phyloP scores from a whole-genome alignment of 53 echinoderm and acorn worm genomes.

The Echinarachnius parma region DNA sequence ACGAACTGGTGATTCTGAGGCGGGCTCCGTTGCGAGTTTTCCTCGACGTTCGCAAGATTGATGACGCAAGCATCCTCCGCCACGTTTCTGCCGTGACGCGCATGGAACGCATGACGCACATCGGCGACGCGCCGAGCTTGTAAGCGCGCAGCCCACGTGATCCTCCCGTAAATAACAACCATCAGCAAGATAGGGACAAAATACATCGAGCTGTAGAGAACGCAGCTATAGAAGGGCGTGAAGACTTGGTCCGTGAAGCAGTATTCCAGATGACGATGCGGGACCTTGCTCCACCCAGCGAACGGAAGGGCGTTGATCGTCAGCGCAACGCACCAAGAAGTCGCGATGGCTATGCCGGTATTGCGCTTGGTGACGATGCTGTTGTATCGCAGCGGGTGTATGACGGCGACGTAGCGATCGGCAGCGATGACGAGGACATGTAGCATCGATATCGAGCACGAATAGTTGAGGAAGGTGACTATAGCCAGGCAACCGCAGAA shows the following conservation, averaged over 20 bases:
- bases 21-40: neutral
- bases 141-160: conserved; percentile 32
- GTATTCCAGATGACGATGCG: conserved; percentile 40
- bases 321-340: conserved; percentile 29
- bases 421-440: conserved; percentile 54
- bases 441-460: conserved; percentile 49
- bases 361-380: conserved; percentile 30
- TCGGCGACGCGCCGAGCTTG: conserved; percentile 46
- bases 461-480: conserved; percentile 2
- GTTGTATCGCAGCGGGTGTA: conserved; percentile 38
- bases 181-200: conserved; percentile 13
- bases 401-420: conserved; percentile 49
- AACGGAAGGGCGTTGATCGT: conserved; percentile 34
- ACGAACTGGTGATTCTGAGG: neutral
- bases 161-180: conserved; percentile 34
- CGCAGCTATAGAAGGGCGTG: conserved; percentile 30
- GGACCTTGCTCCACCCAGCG: conserved; percentile 46
- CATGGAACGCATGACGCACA: neutral
- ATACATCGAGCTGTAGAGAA: conserved; percentile 14
- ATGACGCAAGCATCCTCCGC: neutral
- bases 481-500: conserved; percentile 52
- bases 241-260: conserved; percentile 60
- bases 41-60: neutral
- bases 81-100: neutral
- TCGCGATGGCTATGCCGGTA: neutral